Percentiles rank a stretch among this genome's conserved stretches.
These are phyloP conservation scores for Pantala flavescens DNA, from an alignment of 1,140 invertebrate genomes.

Conservation along the genomic window DNA sequence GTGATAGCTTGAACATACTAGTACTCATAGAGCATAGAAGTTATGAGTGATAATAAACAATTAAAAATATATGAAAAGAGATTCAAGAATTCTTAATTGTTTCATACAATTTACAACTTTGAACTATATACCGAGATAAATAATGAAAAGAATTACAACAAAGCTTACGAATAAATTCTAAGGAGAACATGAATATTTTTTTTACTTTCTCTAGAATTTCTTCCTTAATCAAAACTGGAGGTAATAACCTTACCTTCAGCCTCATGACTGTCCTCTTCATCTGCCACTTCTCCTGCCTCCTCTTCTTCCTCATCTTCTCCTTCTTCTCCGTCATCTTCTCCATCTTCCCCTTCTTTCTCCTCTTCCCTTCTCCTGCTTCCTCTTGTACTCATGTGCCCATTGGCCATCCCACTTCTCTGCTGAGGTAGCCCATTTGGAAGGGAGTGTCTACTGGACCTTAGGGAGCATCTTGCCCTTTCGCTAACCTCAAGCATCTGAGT, in stretches of 20 bases:
- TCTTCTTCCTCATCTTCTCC: slow-evolving; percentile 28
- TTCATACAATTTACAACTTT: no score
- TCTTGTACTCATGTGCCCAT: not conserved
- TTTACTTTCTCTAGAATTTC: no score
- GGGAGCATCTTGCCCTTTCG: not conserved
- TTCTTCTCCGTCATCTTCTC: slow-evolving; percentile 15
- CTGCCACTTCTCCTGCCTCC: slow-evolving; percentile 24
- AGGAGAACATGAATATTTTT: no score
- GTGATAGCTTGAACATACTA: no score
- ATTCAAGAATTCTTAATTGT: no score
- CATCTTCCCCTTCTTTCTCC: slow-evolving; percentile 13
- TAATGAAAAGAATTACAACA: no score
- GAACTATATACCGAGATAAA: no score
- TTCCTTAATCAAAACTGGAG: no score
- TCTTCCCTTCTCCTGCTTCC: not conserved
- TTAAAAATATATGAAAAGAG: no score
- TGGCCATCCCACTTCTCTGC: not conserved
- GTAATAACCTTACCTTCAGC: slow-evolving; percentile 16
- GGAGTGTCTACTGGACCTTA: not conserved
- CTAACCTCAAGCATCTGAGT: not conserved
- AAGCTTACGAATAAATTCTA: no score
- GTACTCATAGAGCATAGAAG: no score
- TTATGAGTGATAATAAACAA: no score
- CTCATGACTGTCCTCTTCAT: slow-evolving; percentile 23
- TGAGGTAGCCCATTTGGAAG: not conserved